phyloP scores from a whole-genome alignment of 1,140 invertebrate genomes.

The Drosophila repletoides region DNA sequence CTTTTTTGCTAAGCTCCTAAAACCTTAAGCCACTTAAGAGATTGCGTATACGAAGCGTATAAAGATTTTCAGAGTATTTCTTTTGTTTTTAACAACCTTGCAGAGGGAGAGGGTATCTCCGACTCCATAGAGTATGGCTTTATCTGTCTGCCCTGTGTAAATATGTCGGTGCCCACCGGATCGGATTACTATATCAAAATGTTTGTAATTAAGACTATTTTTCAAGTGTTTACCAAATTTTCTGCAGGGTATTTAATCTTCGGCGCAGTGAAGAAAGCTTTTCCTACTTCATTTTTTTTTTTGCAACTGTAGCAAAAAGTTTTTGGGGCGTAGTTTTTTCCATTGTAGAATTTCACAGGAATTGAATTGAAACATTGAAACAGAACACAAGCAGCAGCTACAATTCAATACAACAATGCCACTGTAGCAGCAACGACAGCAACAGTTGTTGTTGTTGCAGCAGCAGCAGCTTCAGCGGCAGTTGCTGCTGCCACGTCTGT shows the following conservation, averaged over 20 bases:
- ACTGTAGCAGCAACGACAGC: slow-evolving; percentile 32
- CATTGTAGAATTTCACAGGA: slow-evolving; percentile 44
- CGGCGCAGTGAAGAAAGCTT: too few relatives aligned
- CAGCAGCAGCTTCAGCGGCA: slow-evolving; percentile 34
- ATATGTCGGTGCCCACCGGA: too few relatives aligned
- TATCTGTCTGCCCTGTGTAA: too few relatives aligned
- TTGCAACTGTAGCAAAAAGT: slow-evolving; percentile 17
- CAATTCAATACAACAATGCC: slow-evolving; percentile 69
- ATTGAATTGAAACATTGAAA: slow-evolving; percentile 72
- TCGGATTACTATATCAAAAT: too few relatives aligned
- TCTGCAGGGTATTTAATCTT: too few relatives aligned
- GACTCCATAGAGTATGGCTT: too few relatives aligned
- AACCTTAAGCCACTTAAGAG: slow-evolving; percentile 4
- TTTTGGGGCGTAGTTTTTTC: background rate
- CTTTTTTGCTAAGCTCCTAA: slow-evolving; percentile 7
- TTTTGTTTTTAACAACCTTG: too few relatives aligned
- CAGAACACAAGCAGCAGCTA: slow-evolving; percentile 49
- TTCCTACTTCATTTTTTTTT: too few relatives aligned
- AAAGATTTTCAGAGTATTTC: too few relatives aligned
- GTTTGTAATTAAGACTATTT: too few relatives aligned
- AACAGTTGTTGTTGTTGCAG: slow-evolving; percentile 23
- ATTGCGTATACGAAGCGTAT: slow-evolving; percentile 30
- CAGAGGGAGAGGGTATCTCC: too few relatives aligned
- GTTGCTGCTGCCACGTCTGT: slow-evolving; percentile 2
- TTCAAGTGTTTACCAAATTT: too few relatives aligned